Base-by-base conservation (phyloP, 1,140 invertebrate genomes). In the Panulirus ornatus region DNA sequence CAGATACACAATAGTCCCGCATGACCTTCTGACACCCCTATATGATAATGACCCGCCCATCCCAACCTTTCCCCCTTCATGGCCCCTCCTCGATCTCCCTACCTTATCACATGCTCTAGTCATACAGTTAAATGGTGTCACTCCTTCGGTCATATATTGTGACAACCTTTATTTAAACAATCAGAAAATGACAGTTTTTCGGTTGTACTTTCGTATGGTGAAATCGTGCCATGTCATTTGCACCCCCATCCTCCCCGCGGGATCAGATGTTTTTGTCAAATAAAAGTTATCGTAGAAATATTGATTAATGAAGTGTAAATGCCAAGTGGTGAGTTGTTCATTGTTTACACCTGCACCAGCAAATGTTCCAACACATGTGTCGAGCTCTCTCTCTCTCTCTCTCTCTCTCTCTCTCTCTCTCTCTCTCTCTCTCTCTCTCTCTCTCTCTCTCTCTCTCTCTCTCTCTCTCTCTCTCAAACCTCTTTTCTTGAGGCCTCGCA, bases 391-490 rank as follows among this genome's bases (percentile, higher is more conserved):
- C 11, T 30, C 1, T 71, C 19, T 71, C 8, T 71, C 27, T 30
- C 8, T 9, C 30, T 36, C 36, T 71, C 14, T 19, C 27, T 11
- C 2, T 2, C 8, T 1, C 66, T 14, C 19, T 11, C 30, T 8
- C 1, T 30, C 66, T 71, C 11, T 71, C 70, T 71, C 70, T 71
- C 70, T 34, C 30, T 71, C 70, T 34, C 30, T 71, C 70, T 34
- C 30, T 71, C 70, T 34, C 70, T 34, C 22, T 34, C 70, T 71
- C 70, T 34, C n/a, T n/a, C n/a, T n/a, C 70, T 34, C 70, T 71
- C 44, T 14, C 14, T 14, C 70, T 34, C 70, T 34, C 70, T 71
- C 70, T 71, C 70, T 34, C 6, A 27, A 71, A 1, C 6, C 63
- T 2, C 70, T 71, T 14, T 3, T 71, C 30, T 14, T 38, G n/a